Base-by-base conservation (phyloP, 1,140 invertebrate species). In the Metopolophium dirhodum region DNA sequence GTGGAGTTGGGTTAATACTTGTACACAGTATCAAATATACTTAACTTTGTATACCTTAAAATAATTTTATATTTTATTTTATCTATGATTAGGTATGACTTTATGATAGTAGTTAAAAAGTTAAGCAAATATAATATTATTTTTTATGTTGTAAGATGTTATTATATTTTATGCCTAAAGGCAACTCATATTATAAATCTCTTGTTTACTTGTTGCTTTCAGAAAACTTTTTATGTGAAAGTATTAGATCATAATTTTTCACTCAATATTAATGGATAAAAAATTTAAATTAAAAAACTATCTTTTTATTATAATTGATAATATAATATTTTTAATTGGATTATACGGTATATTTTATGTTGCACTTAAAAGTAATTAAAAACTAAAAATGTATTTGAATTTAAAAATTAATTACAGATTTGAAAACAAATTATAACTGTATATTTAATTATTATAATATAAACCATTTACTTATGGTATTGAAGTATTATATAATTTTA, bases 1-100 rank as follows among this genome's bases (percentile, higher is more conserved):
- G 89, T 41, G 89, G 89, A 90, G 57, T 41, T 90, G 89, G 89
- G 54, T 90, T 90, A n/a, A 68, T 90, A 90, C 37, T 68, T 90
- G 37, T 61, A 90, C 54, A 41, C 26, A 68, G 26, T n/a, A 61
- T 45, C 37, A 30, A 45, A 35, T 90, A 45, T 47, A 61, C 57
- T 68, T 68, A 45, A 68, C 61, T 68, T 61, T 90, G n/a, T 90
- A 90, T 54, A 49, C 86, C 11, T 85, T 85, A 47, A n/a, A 77
- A 47, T 86, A 30, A 86, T 47, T 86, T 86, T n/a, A 54, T 37
- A 7, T 49, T 57, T 22, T 89, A 89, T 89, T 57, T 57, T 57
- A 89, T 35, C 4, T 57, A 57, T 41, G n/a, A 30, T 47, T 86
- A 86, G 85, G 30, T 47, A 86, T 41, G 6, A 47, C 0, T 86